Conservation (phyloP, 2,113 vertebrate species). For the Callorhinus ursinus region DNA sequence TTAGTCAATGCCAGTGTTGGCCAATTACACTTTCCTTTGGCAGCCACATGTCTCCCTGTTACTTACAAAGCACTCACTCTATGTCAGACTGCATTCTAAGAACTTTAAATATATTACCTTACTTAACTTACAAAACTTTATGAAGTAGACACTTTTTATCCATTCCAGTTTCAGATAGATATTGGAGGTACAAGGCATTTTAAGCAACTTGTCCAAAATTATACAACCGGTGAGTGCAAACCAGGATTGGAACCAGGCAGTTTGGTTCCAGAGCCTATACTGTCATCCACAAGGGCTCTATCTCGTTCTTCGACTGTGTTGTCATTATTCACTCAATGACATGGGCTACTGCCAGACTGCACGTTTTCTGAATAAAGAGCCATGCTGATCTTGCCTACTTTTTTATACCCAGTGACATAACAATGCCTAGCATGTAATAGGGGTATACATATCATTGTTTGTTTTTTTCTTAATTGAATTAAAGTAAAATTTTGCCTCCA, state of each 20-base stretch:
- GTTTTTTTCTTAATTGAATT: background rate
- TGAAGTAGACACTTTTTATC: background rate
- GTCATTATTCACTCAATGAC: background rate
- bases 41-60: background rate
- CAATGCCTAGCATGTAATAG: background rate
- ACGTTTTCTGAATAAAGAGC: background rate
- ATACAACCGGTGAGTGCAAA: background rate
- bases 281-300: fast-evolving
- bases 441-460: no score
- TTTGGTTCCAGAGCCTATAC: background rate
- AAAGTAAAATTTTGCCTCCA: background rate
- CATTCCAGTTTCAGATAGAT: background rate
- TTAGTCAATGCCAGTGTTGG: background rate
- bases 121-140: background rate
- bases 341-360: background rate
- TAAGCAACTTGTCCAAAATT: background rate
- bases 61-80: background rate
- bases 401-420: background rate
- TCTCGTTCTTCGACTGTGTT: background rate
- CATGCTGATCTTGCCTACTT: background rate
- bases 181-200: background rate
- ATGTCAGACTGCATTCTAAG: background rate
- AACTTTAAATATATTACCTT: background rate
- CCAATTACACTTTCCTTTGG: background rate
- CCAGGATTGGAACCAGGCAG: background rate